Evolutionary conservation across 2,113 vertebrate species (phyloP).

Genomic region (Vombatus ursinus): DNA sequence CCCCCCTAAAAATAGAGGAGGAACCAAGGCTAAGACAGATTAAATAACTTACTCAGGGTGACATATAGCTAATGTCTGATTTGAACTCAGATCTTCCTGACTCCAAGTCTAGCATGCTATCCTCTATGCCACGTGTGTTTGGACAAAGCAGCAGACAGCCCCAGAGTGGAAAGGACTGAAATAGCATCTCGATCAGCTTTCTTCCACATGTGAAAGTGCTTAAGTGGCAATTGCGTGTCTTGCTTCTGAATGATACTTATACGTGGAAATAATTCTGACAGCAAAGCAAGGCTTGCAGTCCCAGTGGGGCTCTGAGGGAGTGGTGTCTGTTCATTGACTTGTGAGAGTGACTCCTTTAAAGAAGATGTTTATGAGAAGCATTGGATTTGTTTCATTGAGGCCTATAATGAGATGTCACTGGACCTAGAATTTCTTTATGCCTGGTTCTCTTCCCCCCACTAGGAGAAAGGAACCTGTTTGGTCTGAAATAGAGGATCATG

Average conservation of each 20-base stretch:
- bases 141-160: background rate
- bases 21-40: background rate
- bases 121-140: background rate
- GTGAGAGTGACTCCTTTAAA: background rate
- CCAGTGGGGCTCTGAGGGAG: background rate
- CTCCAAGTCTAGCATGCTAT: background rate
- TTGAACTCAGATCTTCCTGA: background rate
- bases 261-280: background rate
- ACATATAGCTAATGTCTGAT: background rate
- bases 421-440: background rate
- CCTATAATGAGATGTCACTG: background rate
- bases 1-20: background rate
- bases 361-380: background rate
- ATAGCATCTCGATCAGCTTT: background rate
- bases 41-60: background rate
- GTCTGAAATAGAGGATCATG: background rate
- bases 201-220: background rate
- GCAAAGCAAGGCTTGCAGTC: background rate
- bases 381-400: background rate
- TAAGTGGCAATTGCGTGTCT: background rate
- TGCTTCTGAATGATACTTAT: constrained; percentile 12
- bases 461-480: background rate
- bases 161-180: background rate
- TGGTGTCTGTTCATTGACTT: background rate
- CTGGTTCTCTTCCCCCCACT: background rate